These are phyloP conservation scores for Psittacara wagleri DNA, from an alignment of 2,113 vertebrate genomes.

Conservation along the genomic window DNA sequence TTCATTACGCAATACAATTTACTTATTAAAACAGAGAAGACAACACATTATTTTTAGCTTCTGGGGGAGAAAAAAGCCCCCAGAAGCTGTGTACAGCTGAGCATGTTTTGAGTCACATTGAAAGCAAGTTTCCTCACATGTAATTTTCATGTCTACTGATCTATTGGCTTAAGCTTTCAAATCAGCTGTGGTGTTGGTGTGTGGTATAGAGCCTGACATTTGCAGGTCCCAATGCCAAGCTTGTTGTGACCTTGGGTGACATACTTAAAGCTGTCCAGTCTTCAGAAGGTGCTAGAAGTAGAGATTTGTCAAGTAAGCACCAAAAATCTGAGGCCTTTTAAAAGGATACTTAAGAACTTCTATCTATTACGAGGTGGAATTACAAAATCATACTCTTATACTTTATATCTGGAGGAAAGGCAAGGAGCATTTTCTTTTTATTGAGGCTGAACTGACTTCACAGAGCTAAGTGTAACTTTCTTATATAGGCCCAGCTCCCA, in stretches of 20 bases:
- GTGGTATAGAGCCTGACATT: not conserved
- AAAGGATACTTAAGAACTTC: not conserved
- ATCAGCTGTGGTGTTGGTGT: not conserved
- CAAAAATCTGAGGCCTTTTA: not conserved
- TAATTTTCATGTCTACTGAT: not conserved
- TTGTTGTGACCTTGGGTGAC: not conserved
- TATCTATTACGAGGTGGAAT: not conserved
- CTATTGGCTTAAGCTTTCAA: not conserved
- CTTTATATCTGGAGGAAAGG: not conserved
- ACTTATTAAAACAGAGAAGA: not conserved
- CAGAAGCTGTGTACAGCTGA: not conserved
- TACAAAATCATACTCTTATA: not conserved
- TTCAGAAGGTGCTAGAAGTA: not conserved
- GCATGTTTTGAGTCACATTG: not conserved
- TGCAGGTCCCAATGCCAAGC: not conserved
- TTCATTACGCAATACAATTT: not conserved
- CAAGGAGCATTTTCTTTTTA: not conserved
- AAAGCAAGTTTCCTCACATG: not conserved
- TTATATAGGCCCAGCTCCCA: not conserved
- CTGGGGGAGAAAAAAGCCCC: rapidly evolving
- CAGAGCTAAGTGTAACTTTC: not conserved
- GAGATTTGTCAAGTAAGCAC: not conserved
- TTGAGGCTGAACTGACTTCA: not conserved
- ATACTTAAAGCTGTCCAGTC: not conserved
- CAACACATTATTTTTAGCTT: not conserved